Conservation (phyloP, 2,888 invertebrate species). For the Rapana venosa region DNA sequence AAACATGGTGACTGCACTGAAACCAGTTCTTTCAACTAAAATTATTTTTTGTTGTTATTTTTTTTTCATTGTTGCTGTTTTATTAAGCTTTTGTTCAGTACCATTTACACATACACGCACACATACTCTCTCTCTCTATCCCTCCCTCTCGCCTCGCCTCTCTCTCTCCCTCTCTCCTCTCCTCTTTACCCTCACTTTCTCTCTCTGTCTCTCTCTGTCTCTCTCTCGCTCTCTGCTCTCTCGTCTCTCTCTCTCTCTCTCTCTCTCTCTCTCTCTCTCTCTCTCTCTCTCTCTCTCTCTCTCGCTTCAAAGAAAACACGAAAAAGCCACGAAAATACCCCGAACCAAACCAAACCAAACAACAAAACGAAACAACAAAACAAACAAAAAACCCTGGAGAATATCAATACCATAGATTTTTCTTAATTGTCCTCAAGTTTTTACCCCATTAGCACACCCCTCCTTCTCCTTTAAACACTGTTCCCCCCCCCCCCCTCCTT, state of each 20-base stretch:
- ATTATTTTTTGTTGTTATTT: no score
- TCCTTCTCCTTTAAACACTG: background rate
- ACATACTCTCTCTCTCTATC: no score
- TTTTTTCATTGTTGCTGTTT: no score
- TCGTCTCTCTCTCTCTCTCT: background rate
- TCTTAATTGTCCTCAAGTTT: background rate
- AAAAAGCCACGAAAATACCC: background rate
- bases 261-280: background rate
- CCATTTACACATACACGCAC: no score
- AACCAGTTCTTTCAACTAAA: no score
- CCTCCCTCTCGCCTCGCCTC: background rate
- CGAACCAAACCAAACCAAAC: background rate
- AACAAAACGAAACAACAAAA: background rate
- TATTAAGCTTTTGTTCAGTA: no score
- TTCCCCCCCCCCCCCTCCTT: background rate
- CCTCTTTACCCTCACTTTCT: background rate
- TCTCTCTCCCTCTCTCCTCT: background rate
- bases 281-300: background rate
- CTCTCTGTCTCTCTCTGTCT: background rate
- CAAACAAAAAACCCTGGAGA: background rate
- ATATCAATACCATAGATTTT: background rate
- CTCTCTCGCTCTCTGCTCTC: background rate
- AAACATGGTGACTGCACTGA: no score
- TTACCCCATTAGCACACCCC: background rate
- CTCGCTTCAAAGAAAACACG: background rate